phyloP scores from a whole-genome alignment of 2,113 vertebrate species.

The Ranitomeya imitator region DNA sequence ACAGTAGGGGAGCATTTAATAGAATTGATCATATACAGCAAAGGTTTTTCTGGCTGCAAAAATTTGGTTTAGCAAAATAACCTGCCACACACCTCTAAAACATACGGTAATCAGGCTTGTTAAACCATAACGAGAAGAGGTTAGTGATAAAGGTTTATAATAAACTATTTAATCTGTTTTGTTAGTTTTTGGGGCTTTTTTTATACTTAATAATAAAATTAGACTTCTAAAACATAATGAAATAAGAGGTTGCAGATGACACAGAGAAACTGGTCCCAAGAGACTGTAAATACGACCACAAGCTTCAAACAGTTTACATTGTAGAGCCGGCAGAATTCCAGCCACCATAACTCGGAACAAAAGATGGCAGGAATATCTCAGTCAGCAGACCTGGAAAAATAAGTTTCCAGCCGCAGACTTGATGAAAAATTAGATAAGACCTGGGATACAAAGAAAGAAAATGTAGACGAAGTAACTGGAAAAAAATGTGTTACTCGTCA shows the following conservation, averaged over 20 bases:
- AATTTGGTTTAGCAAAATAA: too few relatives aligned
- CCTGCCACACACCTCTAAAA: too few relatives aligned
- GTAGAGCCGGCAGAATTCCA: slow-evolving; percentile 51
- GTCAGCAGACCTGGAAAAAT: slow-evolving; percentile 51
- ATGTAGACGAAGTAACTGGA: slow-evolving; percentile 1
- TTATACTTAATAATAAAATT: slow-evolving; percentile 12
- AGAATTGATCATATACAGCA: too few relatives aligned
- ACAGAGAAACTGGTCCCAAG: slow-evolving; percentile 41
- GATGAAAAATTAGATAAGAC: slow-evolving; percentile 38
- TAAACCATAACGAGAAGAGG: background rate
- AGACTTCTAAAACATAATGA: slow-evolving; percentile 28
- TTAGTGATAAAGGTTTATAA: slow-evolving; percentile 22
- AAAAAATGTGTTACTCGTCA: slow-evolving; percentile 16
- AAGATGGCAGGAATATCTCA: slow-evolving; percentile 43
- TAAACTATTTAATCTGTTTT: background rate
- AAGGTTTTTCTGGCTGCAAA: too few relatives aligned
- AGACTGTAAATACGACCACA: slow-evolving; percentile 40
- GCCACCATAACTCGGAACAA: slow-evolving; percentile 41
- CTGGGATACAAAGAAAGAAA: slow-evolving; percentile 4
- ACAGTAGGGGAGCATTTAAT: too few relatives aligned
- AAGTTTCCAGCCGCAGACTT: slow-evolving; percentile 44
- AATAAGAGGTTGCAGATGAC: slow-evolving; percentile 47
- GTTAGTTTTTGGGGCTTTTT: slow-evolving; percentile 21
- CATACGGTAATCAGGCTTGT: background rate
- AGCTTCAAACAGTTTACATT: slow-evolving; percentile 53